These are phyloP conservation scores for Abscondita cerata DNA, from an alignment of 2,888 invertebrate genomes.

Conservation along the genomic window DNA sequence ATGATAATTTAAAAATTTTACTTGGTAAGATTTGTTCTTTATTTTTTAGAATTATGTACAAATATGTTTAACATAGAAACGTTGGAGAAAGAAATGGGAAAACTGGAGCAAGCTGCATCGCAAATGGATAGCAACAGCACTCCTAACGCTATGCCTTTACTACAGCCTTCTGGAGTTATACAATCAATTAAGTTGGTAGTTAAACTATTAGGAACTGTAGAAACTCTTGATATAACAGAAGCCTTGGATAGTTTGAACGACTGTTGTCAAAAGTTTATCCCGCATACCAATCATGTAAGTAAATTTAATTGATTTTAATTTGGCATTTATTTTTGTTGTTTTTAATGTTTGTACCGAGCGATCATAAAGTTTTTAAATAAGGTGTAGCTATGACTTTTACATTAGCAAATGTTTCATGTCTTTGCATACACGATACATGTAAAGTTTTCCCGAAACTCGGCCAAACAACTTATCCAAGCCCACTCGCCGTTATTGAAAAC, in stretches of 20 bases:
- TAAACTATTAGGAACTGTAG: slow-evolving; percentile 85
- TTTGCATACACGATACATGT: too few relatives aligned
- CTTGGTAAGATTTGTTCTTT: slow-evolving; percentile 67
- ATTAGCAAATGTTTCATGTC: too few relatives aligned
- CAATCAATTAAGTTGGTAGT: slow-evolving; percentile 95
- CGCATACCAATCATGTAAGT: slow-evolving; percentile 25
- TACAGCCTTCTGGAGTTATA: slow-evolving; percentile 76
- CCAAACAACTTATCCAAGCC: too few relatives aligned
- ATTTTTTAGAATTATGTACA: neutral
- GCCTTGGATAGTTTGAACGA: slow-evolving; percentile 63
- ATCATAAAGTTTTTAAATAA: too few relatives aligned
- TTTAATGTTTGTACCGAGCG: too few relatives aligned
- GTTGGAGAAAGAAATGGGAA: slow-evolving; percentile 80
- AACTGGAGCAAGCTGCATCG: slow-evolving; percentile 71
- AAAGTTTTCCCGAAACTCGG: too few relatives aligned
- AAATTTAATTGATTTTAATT: neutral
- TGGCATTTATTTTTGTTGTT: too few relatives aligned
- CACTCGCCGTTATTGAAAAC: too few relatives aligned
- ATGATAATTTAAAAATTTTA: slow-evolving; percentile 84
- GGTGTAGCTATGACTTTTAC: too few relatives aligned
- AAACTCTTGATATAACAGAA: slow-evolving; percentile 85
- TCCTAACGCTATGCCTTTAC: slow-evolving; percentile 50
- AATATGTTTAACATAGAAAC: slow-evolving; percentile 68
- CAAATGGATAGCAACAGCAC: slow-evolving; percentile 58
- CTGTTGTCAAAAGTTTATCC: slow-evolving; percentile 25